These are phyloP conservation scores for Rhagoletis zephyria DNA, from an alignment of 1,140 invertebrate species.

Conservation along the genomic window DNA sequence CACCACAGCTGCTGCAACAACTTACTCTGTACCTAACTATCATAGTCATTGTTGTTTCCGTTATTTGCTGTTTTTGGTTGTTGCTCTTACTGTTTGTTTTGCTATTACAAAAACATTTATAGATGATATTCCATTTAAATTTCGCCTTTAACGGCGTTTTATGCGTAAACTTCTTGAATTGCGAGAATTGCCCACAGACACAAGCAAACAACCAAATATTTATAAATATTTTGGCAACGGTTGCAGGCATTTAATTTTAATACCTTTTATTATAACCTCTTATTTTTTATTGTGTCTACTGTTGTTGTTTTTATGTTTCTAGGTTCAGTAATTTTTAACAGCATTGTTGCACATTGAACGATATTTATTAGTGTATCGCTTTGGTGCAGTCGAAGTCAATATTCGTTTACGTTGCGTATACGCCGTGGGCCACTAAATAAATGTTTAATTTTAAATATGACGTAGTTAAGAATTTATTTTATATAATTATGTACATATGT, in stretches of 20 bases:
- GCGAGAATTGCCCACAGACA: too few relatives aligned
- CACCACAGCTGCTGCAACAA: slow-evolving; percentile 21
- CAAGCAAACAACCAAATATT: background rate
- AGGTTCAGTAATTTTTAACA: background rate
- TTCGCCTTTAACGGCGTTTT: background rate
- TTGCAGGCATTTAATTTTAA: slow-evolving; percentile 16
- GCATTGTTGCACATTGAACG: background rate
- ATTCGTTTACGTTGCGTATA: background rate
- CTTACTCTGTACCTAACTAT: background rate
- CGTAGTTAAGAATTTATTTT: background rate
- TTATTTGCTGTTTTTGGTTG: background rate
- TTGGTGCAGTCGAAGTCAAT: background rate
- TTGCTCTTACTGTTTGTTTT: background rate
- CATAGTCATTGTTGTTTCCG: slow-evolving; percentile 1
- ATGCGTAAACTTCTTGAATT: slow-evolving; percentile 44
- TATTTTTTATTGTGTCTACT: background rate
- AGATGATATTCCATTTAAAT: background rate
- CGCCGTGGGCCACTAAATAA: background rate
- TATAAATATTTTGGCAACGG: background rate
- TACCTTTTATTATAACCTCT: background rate
- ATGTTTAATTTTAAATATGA: background rate
- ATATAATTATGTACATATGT: too few relatives aligned
- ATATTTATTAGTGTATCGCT: too few relatives aligned
- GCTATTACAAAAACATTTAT: background rate
- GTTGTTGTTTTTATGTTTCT: background rate